A percentile compares a stretch with the other conserved stretches of the same genome.
phyloP scores from a whole-genome alignment of 92 coral and sea anemone species.

The Phenganax marumi region DNA sequence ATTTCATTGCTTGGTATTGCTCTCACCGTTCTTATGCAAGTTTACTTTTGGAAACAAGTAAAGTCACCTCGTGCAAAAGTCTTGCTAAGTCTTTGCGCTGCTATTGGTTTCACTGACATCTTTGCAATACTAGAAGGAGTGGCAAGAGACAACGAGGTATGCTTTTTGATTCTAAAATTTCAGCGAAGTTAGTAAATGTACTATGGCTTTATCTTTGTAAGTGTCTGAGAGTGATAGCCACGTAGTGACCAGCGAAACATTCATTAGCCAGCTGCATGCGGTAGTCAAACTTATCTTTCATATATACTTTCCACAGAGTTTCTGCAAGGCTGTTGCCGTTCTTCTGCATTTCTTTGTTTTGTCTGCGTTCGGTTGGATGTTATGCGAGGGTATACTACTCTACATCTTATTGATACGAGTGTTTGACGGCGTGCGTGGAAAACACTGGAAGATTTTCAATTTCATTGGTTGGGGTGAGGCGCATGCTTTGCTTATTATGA shows the following conservation, averaged over 20 bases:
- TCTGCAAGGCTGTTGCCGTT: slow-evolving; percentile 59
- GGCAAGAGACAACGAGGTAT: slow-evolving; percentile 75
- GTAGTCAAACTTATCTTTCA: too few relatives aligned
- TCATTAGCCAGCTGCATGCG: too few relatives aligned
- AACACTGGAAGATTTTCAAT: slow-evolving; percentile 53
- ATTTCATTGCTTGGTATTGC: slow-evolving; percentile 59
- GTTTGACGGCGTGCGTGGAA: slow-evolving; percentile 42
- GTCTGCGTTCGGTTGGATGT: slow-evolving; percentile 70
- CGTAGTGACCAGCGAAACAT: too few relatives aligned
- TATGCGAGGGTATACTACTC: slow-evolving; percentile 62
- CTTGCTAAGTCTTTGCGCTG: slow-evolving; percentile 65
- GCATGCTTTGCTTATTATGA: not conserved
- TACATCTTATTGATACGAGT: slow-evolving; percentile 62
- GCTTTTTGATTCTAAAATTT: not conserved
- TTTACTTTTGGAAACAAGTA: slow-evolving; percentile 60
- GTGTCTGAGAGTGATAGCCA: too few relatives aligned
- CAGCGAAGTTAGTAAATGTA: not conserved
- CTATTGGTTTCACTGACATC: slow-evolving; percentile 56
- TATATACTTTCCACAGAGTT: slow-evolving; percentile 33
- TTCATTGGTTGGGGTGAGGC: slow-evolving; percentile 71
- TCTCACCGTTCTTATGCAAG: slow-evolving; percentile 53
- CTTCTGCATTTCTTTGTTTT: slow-evolving; percentile 65
- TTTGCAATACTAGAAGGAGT: slow-evolving; percentile 65
- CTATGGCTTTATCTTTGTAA: too few relatives aligned
- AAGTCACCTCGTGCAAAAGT: slow-evolving; percentile 65